Conservation (phyloP, 2,113 vertebrate species). For the Pleuronectes platessa region DNA sequence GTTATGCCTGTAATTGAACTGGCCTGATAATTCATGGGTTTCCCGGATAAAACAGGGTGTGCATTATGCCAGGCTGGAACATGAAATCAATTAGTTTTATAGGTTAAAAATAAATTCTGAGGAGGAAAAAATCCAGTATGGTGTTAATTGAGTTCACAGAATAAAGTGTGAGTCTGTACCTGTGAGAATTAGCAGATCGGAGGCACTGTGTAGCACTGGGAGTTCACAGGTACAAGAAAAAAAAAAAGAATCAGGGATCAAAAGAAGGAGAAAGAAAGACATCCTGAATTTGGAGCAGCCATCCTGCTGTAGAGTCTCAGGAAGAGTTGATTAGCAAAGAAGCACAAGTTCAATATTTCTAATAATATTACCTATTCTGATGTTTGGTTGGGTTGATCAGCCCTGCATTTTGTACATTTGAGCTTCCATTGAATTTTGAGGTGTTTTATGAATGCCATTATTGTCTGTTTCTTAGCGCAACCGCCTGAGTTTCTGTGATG, state of each 20-base stretch:
- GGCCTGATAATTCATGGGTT: slow-evolving; percentile 52
- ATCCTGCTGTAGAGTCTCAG: not conserved
- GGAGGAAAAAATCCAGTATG: slow-evolving; percentile 64
- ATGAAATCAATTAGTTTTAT: slow-evolving; percentile 74
- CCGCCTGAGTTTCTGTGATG: not conserved
- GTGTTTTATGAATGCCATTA: not conserved
- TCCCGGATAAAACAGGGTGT: slow-evolving; percentile 46
- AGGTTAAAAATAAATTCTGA: slow-evolving; percentile 77
- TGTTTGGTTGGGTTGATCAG: not conserved
- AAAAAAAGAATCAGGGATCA: not conserved
- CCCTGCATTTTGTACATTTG: not conserved
- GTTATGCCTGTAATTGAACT: slow-evolving; percentile 36
- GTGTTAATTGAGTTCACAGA: slow-evolving; percentile 87
- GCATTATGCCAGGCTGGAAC: slow-evolving; percentile 56
- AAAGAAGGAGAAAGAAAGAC: slow-evolving; percentile 1
- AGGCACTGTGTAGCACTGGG: slow-evolving; percentile 54
- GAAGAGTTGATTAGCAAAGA: not conserved
- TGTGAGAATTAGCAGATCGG: slow-evolving; percentile 78
- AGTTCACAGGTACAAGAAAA: slow-evolving; percentile 59
- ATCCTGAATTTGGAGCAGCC: slow-evolving; percentile 20
- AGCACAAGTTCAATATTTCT: not conserved
- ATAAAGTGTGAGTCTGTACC: slow-evolving; percentile 77
- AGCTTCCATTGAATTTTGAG: not conserved
- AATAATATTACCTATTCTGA: too few species aligned
- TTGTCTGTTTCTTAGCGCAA: not conserved